A percentile compares a stretch with the other conserved stretches of the same genome.
Evolutionary conservation across 2,797 vertebrate genomes (phyloP).

Genomic region (Arremon brunneinucha): DNA sequence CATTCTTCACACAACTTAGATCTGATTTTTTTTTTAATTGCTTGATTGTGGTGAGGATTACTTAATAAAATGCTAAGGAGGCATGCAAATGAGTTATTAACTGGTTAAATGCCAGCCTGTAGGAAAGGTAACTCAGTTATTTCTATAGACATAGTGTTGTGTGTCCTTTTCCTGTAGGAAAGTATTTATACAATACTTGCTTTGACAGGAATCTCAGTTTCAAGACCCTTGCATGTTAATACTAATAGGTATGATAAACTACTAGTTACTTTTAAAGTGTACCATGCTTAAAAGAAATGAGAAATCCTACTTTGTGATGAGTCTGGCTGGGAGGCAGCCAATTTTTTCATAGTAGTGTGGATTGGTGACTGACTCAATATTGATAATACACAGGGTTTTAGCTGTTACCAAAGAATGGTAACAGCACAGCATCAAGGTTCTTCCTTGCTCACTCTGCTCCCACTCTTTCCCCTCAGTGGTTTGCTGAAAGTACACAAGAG

Average conservation of each 20-base stretch:
- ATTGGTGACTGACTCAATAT: neutral
- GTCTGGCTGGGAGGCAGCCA: neutral
- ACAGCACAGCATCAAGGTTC: neutral
- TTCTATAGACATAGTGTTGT: neutral
- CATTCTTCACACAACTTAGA: neutral
- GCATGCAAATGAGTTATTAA: neutral
- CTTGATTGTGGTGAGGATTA: fast-evolving
- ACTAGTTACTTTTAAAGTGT: neutral
- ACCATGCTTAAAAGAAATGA: neutral
- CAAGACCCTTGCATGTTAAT: neutral
- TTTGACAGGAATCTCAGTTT: neutral
- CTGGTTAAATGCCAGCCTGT: neutral
- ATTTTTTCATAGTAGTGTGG: neutral
- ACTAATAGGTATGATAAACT: neutral
- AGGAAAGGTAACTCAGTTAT: neutral
- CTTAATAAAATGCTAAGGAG: neutral
- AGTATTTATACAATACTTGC: neutral
- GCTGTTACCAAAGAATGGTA: neutral
- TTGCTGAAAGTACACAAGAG: neutral
- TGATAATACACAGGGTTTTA: neutral
- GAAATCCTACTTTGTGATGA: neutral
- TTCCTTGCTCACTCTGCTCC: neutral
- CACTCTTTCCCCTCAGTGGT: fast-evolving
- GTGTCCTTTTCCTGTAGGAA: neutral
- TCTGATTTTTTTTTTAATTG: neutral